Percentiles rank a stretch among this genome's conserved stretches.
These are phyloP conservation scores for Anarsia innoxiella DNA, from an alignment of 2,888 invertebrate species.

Conservation along the genomic window DNA sequence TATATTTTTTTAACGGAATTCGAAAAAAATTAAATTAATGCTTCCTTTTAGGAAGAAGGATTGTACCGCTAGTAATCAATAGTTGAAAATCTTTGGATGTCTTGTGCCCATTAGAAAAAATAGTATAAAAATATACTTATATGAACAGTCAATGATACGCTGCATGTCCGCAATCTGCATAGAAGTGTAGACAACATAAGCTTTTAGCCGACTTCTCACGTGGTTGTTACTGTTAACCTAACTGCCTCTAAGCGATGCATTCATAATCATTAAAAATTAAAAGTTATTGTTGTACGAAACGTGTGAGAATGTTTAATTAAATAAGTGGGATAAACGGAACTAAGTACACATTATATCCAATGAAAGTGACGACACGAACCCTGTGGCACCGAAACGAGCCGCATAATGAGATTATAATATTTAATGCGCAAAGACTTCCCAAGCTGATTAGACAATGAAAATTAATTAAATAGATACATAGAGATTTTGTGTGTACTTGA, in stretches of 20 bases:
- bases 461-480: slow-evolving; percentile 9
- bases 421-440: slow-evolving; percentile 33
- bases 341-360: slow-evolving; percentile 39
- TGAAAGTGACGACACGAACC: slow-evolving; percentile 54
- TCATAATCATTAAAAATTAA: slow-evolving; percentile 70
- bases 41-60: no score
- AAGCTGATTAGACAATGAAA: slow-evolving; percentile 39
- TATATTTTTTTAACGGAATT: no score
- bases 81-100: no score
- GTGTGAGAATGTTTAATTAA: slow-evolving; percentile 73
- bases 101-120: no score
- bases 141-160: no score
- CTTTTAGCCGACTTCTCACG: slow-evolving; percentile 69
- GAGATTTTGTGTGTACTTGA: background rate
- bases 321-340: slow-evolving; percentile 64
- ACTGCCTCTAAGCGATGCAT: slow-evolving; percentile 64
- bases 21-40: no score
- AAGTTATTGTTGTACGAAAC: slow-evolving; percentile 68
- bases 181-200: slow-evolving; percentile 31
- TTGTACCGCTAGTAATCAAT: no score
- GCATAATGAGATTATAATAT: slow-evolving; percentile 34
- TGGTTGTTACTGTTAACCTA: slow-evolving; percentile 65
- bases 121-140: no score
- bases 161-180: slow-evolving; percentile 17
- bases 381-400: slow-evolving; percentile 26